Percentiles rank a stretch among this genome's conserved stretches.
Conservation (phyloP, 2,888 invertebrate genomes). For the Cheilosia vernalis region DNA sequence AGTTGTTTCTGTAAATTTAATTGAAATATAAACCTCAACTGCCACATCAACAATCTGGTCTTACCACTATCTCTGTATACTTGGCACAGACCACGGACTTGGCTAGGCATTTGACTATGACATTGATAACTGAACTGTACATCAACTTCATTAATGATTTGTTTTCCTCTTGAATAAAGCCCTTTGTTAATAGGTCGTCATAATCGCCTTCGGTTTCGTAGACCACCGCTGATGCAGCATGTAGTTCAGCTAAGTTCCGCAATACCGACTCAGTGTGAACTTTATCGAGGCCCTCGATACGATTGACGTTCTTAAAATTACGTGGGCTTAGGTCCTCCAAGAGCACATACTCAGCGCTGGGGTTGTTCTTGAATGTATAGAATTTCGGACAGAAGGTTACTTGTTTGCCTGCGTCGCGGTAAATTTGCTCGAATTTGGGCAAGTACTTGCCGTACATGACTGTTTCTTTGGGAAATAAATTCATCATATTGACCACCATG, state of each 20-base stretch:
- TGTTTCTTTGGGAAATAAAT: slow-evolving; percentile 81
- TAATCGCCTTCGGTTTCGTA: slow-evolving; percentile 77
- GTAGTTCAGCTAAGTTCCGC: slow-evolving; percentile 79
- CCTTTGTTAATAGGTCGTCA: slow-evolving; percentile 46
- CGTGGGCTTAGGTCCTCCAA: slow-evolving; percentile 80
- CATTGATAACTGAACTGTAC: slow-evolving; percentile 47
- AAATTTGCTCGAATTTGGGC: slow-evolving; percentile 80
- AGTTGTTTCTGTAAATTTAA: slow-evolving; percentile 66
- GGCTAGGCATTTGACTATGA: slow-evolving; percentile 52
- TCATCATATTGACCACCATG: slow-evolving; percentile 73
- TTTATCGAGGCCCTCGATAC: slow-evolving; percentile 78
- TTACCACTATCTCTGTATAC: slow-evolving; percentile 78
- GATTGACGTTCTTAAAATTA: slow-evolving; percentile 79
- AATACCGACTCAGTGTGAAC: slow-evolving; percentile 78
- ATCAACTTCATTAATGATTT: slow-evolving; percentile 73
- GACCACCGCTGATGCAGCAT: slow-evolving; percentile 80
- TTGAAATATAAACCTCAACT: background rate
- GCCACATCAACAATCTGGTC: background rate
- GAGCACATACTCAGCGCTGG: slow-evolving; percentile 78
- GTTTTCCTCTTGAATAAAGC: slow-evolving; percentile 72
- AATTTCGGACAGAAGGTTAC: slow-evolving; percentile 80
- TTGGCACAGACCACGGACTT: slow-evolving; percentile 72
- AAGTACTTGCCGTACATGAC: slow-evolving; percentile 80
- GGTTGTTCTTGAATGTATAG: slow-evolving; percentile 76
- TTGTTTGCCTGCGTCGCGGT: slow-evolving; percentile 77